Evolutionary conservation across 92 coral and sea anemone species (phyloP), one percentile per base, ranked within the genome.

Genomic region (Anthopleura xanthogrammica): DNA sequence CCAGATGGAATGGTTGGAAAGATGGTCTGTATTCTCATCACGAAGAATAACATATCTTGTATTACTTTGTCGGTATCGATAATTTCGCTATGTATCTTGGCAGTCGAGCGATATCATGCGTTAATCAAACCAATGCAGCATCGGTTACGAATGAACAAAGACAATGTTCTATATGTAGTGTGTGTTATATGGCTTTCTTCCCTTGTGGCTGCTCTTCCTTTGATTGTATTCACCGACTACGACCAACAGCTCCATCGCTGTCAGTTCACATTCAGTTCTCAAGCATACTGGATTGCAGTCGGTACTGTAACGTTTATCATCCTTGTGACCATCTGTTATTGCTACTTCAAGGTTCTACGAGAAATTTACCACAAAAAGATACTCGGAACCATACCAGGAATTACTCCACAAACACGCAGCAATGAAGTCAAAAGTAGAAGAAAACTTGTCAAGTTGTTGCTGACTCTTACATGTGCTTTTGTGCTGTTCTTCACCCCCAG

Each of bases 71-170:
- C 77, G 13, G 93, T 90, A 6, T 90, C 93, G 39, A 79, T 87
- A 58, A 22, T 90, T 16, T 87, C 93, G 6, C 80, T 90, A 24
- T 81, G 93, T 55, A 71, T 90, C 8, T 57, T 90, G n/a, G 93
- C 93, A 68, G 86, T 90, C 11, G 93, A 90, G 79, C 70, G 93
- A 0, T 90, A 86, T 81, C 79, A 90, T 54, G 93, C 93, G 7
- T 76, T 90, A 4, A 19, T 90, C 11, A 90, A 84, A 29, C 93
- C 93, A 1, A 84, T 90, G 82, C 87, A 83, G 24, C 87, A 86
- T 68, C 58, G 80, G 16, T 76, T 90, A 16, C 79, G 93, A 20
- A 72, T 90, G 88, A 87, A 80, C 52, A 87, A 83, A 22, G 75
- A 77, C 29, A 81, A 87, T 12, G 83, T 84, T 23, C n/a, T 90